These are phyloP conservation scores for Carpatolechia fugitivella DNA, from an alignment of 2,888 invertebrate species.

Conservation along the genomic window DNA sequence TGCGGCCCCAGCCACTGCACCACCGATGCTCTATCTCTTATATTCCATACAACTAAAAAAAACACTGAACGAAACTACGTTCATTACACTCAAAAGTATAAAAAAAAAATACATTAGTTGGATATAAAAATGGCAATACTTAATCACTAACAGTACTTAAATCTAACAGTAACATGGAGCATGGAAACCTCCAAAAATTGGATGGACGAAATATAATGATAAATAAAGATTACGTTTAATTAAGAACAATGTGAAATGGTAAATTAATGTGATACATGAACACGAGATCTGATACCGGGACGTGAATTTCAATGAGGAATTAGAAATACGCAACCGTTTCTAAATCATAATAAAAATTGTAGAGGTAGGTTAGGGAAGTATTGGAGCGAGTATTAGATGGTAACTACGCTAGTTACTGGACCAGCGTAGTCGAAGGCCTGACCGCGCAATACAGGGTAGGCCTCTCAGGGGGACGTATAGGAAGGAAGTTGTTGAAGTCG, in stretches of 20 bases:
- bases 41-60: no score
- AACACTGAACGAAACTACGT: neutral
- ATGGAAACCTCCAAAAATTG: conserved; percentile 37
- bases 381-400: neutral
- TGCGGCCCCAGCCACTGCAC: no score
- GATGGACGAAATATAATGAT: conserved; percentile 31
- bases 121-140: no score
- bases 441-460: no score
- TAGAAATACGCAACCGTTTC: conserved; percentile 32
- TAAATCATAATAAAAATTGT: conserved; percentile 39
- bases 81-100: neutral
- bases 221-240: conserved; percentile 36
- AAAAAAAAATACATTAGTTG: neutral
- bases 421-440: no score
- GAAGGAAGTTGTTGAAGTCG: no score
- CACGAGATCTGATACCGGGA: conserved; percentile 36
- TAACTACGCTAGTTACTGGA: no score
- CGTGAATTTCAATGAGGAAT: conserved; percentile 20
- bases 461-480: no score
- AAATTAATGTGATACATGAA: conserved; percentile 48
- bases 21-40: no score
- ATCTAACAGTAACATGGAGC: conserved; percentile 23
- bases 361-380: neutral
- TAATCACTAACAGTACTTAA: conserved; percentile 13
- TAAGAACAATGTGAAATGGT: conserved; percentile 45